Conservation (phyloP, 2,113 vertebrate genomes). For the Sialia sialis region DNA sequence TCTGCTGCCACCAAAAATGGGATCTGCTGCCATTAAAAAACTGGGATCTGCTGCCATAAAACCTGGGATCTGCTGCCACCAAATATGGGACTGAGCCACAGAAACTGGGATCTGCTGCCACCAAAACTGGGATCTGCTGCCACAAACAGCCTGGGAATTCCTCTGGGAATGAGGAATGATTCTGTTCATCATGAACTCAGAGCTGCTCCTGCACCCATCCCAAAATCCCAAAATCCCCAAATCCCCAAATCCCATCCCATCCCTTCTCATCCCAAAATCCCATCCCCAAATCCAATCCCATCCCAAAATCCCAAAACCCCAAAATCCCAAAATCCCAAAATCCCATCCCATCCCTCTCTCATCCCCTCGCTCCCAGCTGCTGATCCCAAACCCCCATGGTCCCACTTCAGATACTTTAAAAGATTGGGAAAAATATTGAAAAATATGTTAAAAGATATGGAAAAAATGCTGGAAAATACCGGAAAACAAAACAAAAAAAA, state of each 20-base stretch:
- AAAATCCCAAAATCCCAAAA: neutral
- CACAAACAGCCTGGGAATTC: neutral
- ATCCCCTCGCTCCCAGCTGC: neutral
- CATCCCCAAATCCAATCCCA: neutral
- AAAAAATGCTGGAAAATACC: neutral
- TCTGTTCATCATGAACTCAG: neutral
- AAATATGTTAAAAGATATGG: neutral
- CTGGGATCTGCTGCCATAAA: no score
- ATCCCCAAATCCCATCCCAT: no score
- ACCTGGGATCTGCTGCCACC: no score
- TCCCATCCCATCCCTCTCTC: neutral
- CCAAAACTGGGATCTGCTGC: neutral
- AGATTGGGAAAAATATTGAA: neutral
- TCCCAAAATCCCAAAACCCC: no score
- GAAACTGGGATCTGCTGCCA: neutral
- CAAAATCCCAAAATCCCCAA: no score
- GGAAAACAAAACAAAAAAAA: neutral
- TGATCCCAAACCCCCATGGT: accelerated
- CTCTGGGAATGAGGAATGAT: neutral
- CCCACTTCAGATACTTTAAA: neutral
- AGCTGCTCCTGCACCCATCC: neutral
- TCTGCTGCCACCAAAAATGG: no score
- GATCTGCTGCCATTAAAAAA: no score
- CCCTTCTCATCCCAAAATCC: neutral
- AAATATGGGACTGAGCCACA: no score